A percentile compares a stretch with the other conserved stretches of the same genome.
Evolutionary conservation across 2,797 vertebrate species (phyloP).

Genomic region (Poecilia picta): DNA sequence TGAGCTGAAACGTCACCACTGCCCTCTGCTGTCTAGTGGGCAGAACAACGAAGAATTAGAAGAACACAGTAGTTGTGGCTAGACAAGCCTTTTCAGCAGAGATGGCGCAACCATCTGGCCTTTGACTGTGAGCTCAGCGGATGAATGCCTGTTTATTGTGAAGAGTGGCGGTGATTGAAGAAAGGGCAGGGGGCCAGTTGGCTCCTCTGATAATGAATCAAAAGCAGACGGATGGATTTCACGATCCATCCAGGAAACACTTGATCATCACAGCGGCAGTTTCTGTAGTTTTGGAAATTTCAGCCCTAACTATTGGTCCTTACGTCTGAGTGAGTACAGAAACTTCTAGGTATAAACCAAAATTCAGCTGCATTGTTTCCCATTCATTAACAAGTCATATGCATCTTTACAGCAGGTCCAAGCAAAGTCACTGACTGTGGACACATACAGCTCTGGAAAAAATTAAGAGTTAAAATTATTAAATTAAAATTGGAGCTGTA

Average conservation of each 20-base stretch:
- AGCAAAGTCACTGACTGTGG: neutral
- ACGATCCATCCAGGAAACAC: constrained; percentile 59
- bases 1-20: constrained; percentile 71
- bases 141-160: constrained; percentile 59
- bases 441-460: neutral
- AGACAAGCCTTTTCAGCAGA: constrained; percentile 56
- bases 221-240: constrained; percentile 60
- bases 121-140: constrained; percentile 51
- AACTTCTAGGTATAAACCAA: constrained; percentile 40
- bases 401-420: neutral
- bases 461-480: no score
- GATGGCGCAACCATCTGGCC: constrained; percentile 65
- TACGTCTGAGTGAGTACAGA: constrained; percentile 26
- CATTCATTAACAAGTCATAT: neutral
- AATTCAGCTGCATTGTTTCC: constrained; percentile 20
- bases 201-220: constrained; percentile 59
- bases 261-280: constrained; percentile 41
- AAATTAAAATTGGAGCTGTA: constrained; percentile 72
- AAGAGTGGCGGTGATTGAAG: constrained; percentile 51
- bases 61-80: constrained; percentile 34
- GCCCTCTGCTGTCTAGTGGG: constrained; percentile 75
- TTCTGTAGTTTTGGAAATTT: constrained; percentile 40
- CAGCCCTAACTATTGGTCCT: constrained; percentile 22
- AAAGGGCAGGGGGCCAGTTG: constrained; percentile 61
- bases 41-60: constrained; percentile 42